Percentiles rank a stretch among this genome's conserved stretches.
Conservation (phyloP, 2,888 invertebrate species). For the Spialia ferax region DNA sequence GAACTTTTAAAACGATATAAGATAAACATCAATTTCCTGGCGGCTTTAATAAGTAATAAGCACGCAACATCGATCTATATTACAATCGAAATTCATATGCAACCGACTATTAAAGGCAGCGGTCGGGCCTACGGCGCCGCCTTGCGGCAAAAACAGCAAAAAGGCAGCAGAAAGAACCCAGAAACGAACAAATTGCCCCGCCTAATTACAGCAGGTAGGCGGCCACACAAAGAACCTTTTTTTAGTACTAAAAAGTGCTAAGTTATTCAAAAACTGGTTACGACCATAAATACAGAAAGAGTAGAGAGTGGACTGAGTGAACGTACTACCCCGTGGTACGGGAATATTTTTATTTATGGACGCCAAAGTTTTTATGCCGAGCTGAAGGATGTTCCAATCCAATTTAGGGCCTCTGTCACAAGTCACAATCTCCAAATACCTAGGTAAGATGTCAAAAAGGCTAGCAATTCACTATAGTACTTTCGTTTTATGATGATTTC, state of each 20-base stretch:
- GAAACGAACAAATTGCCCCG: conserved; percentile 52
- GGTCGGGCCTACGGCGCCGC: conserved; percentile 45
- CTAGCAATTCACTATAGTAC: no score
- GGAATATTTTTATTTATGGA: conserved; percentile 32
- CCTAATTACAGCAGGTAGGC: conserved; percentile 57
- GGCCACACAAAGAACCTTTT: conserved; percentile 53
- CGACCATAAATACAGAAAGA: conserved; percentile 44
- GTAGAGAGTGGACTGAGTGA: conserved; percentile 19
- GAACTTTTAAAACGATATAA: no score
- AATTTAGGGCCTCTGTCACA: no score
- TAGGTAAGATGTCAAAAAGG: no score
- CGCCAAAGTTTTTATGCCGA: conserved; percentile 14
- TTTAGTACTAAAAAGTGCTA: conserved; percentile 52
- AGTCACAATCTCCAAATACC: no score
- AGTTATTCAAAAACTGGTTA: conserved; percentile 53
- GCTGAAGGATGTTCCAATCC: background rate
- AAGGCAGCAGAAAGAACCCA: no score
- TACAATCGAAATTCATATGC: conserved; percentile 29
- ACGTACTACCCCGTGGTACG: conserved; percentile 9
- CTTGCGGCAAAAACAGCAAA: conserved; percentile 42
- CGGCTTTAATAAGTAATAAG: conserved; percentile 29
- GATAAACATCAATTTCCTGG: conserved; percentile 24
- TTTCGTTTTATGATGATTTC: no score
- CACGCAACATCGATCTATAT: conserved; percentile 9
- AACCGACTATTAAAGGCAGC: conserved; percentile 28